Evolutionary conservation across 2,888 invertebrate genomes (phyloP), one percentile per base, ranked within the genome.

Genomic region (Lasioglossum calceatum): DNA sequence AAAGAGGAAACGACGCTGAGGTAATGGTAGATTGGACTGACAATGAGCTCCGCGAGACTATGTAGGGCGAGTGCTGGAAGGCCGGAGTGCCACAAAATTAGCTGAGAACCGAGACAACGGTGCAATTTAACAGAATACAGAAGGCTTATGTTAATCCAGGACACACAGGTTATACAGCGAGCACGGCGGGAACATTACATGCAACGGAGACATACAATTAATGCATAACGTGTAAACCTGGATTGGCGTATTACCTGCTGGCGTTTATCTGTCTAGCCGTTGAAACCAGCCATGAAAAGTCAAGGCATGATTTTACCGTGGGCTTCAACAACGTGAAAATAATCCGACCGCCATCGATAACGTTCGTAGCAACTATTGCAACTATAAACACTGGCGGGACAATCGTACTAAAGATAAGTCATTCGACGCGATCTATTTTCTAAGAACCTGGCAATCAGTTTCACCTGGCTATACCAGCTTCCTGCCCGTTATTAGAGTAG

Each of bases 401-500:
- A 74, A 82, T 47, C 47, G 47, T 77, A 54, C n/a, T n/a, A 58
- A 74, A 67, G 78, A 61, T 75, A 61, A 81, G 77, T 47, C 36
- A 71, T 81, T 76, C 71, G 8, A 72, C 70, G 71, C 71, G 77
- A 83, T 88, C 77, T 71, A 82, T 79, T 82, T 90, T 90, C 89
- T 88, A 86, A 87, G 91, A 93, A 92, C 82, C 81, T 86, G 87
- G 86, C 84, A 89, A 92, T 89, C 88, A 81, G 50, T 80, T 71
- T 82, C 82, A 86, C 88, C 79, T 87, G 88, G 89, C 92, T 85
- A 84, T 61, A 77, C 77, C 79, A 54, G 77, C 87, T 84, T 86
- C 88, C 81, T 77, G 86, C 79, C 90, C 88, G 82, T 90, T 92
- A 92, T 93, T 92, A 93, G 85, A 88, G 87, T 89, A 91, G 92